Conservation (phyloP, 2,888 invertebrate species). For the Hypselothyrea guttata region DNA sequence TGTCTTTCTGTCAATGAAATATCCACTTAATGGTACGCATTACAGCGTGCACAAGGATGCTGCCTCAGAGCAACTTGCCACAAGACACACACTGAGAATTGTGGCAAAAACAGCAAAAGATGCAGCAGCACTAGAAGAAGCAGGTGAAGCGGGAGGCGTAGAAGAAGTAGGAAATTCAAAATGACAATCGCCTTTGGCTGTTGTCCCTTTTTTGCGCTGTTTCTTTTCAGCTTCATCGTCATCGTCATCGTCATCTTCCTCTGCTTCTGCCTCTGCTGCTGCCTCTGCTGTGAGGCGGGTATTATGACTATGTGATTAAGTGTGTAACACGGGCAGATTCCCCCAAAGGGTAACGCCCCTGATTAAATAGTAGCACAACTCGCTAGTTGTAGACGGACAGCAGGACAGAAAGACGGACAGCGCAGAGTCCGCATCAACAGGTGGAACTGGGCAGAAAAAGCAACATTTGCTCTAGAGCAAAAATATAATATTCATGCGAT, state of each 20-base stretch:
- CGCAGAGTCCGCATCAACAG: no score
- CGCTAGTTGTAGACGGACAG: not conserved
- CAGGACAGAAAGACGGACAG: no score
- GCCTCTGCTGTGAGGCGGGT: conserved; percentile 28
- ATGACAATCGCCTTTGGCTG: conserved; percentile 32
- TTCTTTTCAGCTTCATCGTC: not conserved
- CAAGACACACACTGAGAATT: conserved; percentile 18
- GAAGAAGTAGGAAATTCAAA: conserved; percentile 3
- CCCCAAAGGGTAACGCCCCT: conserved; percentile 35
- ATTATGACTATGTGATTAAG: conserved; percentile 58
- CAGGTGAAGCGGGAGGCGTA: no score
- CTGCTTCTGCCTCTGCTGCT: not conserved
- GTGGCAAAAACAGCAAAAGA: conserved; percentile 15
- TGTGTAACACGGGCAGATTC: conserved; percentile 45
- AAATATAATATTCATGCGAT: no score
- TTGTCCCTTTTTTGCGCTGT: conserved; percentile 11
- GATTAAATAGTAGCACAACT: not conserved
- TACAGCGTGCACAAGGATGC: conserved; percentile 59
- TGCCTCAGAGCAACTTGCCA: conserved; percentile 17
- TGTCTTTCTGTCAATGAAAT: conserved; percentile 76
- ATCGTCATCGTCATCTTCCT: not conserved
- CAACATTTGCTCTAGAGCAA: no score
- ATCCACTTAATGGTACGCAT: conserved; percentile 73
- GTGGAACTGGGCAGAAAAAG: no score
- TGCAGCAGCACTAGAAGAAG: no score